Percentiles rank a stretch among this genome's conserved stretches.
These are phyloP conservation scores for Rutilus rutilus DNA, from an alignment of 2,113 vertebrate species.

Conservation along the genomic window DNA sequence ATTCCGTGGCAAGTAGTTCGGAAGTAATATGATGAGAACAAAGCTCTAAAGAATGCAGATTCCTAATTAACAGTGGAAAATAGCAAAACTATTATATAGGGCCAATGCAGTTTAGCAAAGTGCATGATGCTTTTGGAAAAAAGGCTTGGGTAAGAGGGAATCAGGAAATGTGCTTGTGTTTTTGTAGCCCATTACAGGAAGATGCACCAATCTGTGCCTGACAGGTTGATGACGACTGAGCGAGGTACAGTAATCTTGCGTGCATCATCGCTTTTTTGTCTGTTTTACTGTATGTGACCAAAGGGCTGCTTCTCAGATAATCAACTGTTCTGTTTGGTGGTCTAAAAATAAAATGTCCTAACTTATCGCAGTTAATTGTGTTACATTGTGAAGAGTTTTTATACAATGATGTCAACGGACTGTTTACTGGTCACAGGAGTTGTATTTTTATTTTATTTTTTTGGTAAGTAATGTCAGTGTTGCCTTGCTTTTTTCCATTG, in stretches of 20 bases:
- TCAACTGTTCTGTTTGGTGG: neutral
- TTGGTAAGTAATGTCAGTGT: no score
- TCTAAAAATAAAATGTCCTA: neutral
- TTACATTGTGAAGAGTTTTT: neutral
- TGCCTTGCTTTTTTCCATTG: neutral
- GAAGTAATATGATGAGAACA: conserved; percentile 79
- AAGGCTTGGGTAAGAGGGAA: conserved; percentile 23
- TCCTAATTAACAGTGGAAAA: conserved; percentile 68
- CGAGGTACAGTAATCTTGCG: neutral
- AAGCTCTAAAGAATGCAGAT: conserved; percentile 73
- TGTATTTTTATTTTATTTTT: no score
- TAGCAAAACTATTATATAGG: conserved; percentile 58
- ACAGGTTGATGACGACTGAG: conserved; percentile 6
- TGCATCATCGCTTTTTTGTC: neutral
- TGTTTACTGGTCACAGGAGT: no score
- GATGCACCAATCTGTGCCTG: neutral
- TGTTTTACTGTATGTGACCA: neutral
- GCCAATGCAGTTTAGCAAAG: conserved; percentile 60
- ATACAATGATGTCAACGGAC: neutral
- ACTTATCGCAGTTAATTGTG: neutral
- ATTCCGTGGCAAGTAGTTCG: conserved; percentile 81
- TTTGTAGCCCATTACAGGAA: conserved; percentile 19
- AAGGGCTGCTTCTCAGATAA: neutral
- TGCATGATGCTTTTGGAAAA: conserved; percentile 51
- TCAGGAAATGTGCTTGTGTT: conserved; percentile 21